Evolutionary conservation across 2,888 invertebrate species (phyloP), one percentile per base, ranked within the genome.

Genomic region (Plutella xylostella): DNA sequence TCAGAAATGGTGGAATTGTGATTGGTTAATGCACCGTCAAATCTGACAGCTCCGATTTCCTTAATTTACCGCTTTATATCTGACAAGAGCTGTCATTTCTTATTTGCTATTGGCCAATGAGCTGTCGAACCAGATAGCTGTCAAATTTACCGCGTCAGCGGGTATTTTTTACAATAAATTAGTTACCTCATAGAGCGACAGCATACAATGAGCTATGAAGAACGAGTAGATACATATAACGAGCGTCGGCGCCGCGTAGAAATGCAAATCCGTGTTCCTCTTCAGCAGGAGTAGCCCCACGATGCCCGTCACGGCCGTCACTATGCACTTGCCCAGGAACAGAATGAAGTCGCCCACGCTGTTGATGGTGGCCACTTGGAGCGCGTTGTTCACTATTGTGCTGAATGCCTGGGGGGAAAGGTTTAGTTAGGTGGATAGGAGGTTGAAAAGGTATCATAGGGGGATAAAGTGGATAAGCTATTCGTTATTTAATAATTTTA

Each of bases 301-400:
- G 43, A 90, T 87, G 21, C 93, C 94, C 0, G 94, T 93, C 4
- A 93, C 80, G 0, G 93, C 92, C 4, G 95, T 94, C 45, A 97
- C 93, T 48, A 84, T 83, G 51, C 84, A 84, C 67, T 93, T 93
- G 45, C 94, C 96, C 52, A 98, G 83, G 68, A 98, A 96, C 39
- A 98, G 80, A 50, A 97, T 91, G 67, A 97, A 96, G 72, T 96
- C 96, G 4, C 97, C 97, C 37, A 96, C 88, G 55, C 93, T 92
- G 78, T 97, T 97, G 46, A 98, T 92, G 0, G 96, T 93, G 0
- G 94, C 93, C 52, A 97, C 91, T 86, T 95, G 92, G 31, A 97
- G 72, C 0, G 91, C 92, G 70, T 96, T 94, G 63, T 88, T 90
- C 33, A 92, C 89, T 57, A 95, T 86, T 2, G 93, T 92, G 62